phyloP scores from a whole-genome alignment of 2,888 invertebrate species.

The Lithosia quadra region DNA sequence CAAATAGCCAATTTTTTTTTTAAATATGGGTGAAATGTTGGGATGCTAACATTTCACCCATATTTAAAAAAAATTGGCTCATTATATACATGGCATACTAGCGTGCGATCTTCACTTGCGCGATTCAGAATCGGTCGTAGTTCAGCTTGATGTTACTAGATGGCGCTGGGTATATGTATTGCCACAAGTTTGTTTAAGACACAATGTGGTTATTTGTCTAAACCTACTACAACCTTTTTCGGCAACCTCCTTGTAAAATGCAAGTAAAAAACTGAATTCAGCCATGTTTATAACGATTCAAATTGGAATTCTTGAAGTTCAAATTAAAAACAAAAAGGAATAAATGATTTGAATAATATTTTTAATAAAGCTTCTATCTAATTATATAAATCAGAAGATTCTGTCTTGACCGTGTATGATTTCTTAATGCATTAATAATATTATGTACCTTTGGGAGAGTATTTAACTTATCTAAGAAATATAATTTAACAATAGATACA shows the following conservation, averaged over 20 bases:
- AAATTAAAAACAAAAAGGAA: neutral
- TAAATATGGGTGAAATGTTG: neutral
- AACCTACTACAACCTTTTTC: neutral
- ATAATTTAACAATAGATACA: conserved; percentile 71
- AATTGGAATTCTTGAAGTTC: neutral
- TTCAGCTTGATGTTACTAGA: too few relatives aligned
- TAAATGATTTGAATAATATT: neutral
- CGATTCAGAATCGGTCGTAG: too few relatives aligned
- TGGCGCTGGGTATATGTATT: too few relatives aligned
- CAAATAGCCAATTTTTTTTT: neutral
- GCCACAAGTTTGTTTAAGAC: too few relatives aligned
- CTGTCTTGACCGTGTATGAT: neutral
- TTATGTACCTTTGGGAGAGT: conserved; percentile 78
- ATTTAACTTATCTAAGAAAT: conserved; percentile 54
- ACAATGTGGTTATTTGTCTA: too few relatives aligned
- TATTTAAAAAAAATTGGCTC: too few relatives aligned
- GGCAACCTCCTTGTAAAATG: neutral
- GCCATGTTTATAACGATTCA: neutral
- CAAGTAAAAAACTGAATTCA: neutral
- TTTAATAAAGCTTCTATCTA: neutral
- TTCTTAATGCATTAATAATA: conserved; percentile 26
- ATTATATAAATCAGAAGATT: neutral
- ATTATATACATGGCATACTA: too few relatives aligned
- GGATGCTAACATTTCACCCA: too few relatives aligned
- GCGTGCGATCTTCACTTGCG: too few relatives aligned